Base-by-base conservation (phyloP, 2,113 vertebrate species). In the Setophaga coronata region DNA sequence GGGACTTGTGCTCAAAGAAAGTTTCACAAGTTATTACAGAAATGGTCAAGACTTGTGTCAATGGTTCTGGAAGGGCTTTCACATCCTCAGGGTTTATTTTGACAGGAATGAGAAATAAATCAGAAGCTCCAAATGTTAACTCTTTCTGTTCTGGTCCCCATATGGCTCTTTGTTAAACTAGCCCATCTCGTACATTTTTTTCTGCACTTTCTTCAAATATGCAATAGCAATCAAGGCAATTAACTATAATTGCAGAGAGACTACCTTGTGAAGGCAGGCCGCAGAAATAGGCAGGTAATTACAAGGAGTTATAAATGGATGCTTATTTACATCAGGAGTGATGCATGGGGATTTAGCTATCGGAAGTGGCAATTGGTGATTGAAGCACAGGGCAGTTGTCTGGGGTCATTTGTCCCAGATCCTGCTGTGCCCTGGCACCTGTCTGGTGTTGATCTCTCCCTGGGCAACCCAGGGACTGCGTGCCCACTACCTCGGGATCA, bases 241-340 rank as follows among this genome's bases (percentile, higher is more conserved):
- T 97, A 97, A 89, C 87, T 93, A 1, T 96, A 97, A 97, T 97
- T 97, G 94, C 87, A 95, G 90, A 94, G 93, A 97, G 96, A 95
- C 95, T 96, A 96, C 97, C 92, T 89, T 92, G 81, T 20, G 89
- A 90, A 92, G 93, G 97, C 14, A 45, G 97, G 95, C 67, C 79
- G 17, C 95, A 97, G 92, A 95, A 92, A 95, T 97, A 97, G 96
- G 89, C 81, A 91, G 93, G 88, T 88, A 97, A 94, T 92, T 97
- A 96, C 96, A 95, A 93, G 50, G 82, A 93, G 94, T 96, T 97
- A 97, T 87, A 96, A 92, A 94, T 95, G 96, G 89, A 78, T 76
- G 76, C 51, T 93, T 97, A 95, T 97, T 97, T 97, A 94, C 95
- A 58, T 94, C 94, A 95, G 96, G 73, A 84, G 73, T 90, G 95